These are phyloP conservation scores for Nephrotoma flavescens DNA, from an alignment of 2,888 invertebrate genomes.

Conservation along the genomic window DNA sequence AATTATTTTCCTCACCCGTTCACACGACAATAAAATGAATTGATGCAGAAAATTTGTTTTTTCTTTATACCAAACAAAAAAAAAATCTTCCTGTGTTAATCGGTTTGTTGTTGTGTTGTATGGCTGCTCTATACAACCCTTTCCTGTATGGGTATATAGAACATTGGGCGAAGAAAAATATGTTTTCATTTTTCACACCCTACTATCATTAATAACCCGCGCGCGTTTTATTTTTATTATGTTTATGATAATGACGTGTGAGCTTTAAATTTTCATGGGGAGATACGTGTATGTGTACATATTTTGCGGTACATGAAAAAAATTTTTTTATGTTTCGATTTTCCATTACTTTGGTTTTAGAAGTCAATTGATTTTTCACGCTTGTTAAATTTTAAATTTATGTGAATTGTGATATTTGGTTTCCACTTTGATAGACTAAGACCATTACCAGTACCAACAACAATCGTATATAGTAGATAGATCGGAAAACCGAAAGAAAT, in stretches of 20 bases:
- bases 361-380: background rate
- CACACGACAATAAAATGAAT: background rate
- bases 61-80: background rate
- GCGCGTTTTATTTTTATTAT: background rate
- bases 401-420: background rate
- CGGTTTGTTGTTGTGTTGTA: background rate
- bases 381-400: background rate
- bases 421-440: background rate
- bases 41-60: background rate
- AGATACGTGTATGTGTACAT: background rate
- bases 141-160: background rate
- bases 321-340: too few relatives aligned
- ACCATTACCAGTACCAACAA: background rate
- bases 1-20: background rate
- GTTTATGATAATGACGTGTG: background rate
- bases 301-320: background rate
- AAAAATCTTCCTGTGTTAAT: background rate
- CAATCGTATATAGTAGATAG: too few relatives aligned
- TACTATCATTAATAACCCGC: background rate
- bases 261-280: background rate
- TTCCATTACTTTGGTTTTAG: background rate
- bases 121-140: background rate
- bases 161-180: background rate
- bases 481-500: background rate
- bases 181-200: background rate